Conservation (phyloP, 2,888 invertebrate species). For the Lissonota sp. region DNA sequence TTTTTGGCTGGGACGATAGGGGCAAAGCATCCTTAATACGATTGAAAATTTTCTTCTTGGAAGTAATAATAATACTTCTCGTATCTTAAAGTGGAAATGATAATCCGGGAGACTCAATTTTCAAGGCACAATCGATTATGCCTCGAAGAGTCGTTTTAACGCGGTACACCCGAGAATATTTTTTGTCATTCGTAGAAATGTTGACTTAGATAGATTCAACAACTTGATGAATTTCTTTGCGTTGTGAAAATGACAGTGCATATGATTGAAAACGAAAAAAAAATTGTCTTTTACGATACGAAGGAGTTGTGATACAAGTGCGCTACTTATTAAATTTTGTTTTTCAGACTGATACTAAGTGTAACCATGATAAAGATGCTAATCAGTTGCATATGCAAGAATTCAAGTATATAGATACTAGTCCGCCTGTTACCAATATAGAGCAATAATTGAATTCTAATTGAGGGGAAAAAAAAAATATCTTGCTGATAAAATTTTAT, state of each 20-base stretch:
- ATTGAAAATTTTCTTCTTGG: too few relatives aligned
- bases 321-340: slow-evolving; percentile 52
- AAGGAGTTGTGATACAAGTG: slow-evolving; percentile 56
- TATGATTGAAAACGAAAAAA: too few relatives aligned
- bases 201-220: background rate
- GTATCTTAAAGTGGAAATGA: too few relatives aligned
- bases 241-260: too few relatives aligned
- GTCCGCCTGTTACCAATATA: slow-evolving; percentile 61
- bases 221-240: too few relatives aligned
- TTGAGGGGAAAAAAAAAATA: slow-evolving; percentile 13
- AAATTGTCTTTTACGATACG: slow-evolving; percentile 24
- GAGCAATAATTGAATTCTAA: slow-evolving; percentile 59
- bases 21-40: too few relatives aligned
- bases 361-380: slow-evolving; percentile 34
- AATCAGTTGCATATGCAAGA: slow-evolving; percentile 47
- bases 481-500: slow-evolving; percentile 34
- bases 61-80: too few relatives aligned
- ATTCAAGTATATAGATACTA: slow-evolving; percentile 52
- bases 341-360: slow-evolving; percentile 60
- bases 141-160: background rate
- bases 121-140: slow-evolving; percentile 1
- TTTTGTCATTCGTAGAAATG: slow-evolving; percentile 9
- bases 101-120: background rate
- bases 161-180: background rate
- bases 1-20: too few relatives aligned